phyloP scores from a whole-genome alignment of 2,797 vertebrate genomes.

The Lindbergichthys nudifrons region DNA sequence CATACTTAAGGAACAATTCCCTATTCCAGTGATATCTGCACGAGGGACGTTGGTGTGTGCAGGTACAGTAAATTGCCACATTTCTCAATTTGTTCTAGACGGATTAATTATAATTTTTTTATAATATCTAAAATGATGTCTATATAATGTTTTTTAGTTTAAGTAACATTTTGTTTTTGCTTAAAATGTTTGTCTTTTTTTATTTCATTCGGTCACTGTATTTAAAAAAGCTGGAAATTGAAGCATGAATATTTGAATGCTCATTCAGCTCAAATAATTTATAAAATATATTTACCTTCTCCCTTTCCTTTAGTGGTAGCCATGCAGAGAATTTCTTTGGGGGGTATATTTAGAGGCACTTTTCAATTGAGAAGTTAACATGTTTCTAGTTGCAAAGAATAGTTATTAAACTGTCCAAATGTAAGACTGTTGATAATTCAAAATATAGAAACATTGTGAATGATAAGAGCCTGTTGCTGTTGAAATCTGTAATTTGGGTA shows the following conservation, averaged over 20 bases:
- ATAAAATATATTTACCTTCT: neutral
- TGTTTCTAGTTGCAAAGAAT: neutral
- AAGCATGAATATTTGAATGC: neutral
- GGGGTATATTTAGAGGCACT: neutral
- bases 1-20: slow-evolving; percentile 13
- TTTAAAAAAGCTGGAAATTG: neutral
- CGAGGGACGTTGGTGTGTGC: neutral
- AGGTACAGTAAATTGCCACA: slow-evolving; percentile 45
- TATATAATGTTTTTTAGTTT: neutral
- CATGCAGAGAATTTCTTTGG: neutral
- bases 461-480: too few relatives aligned
- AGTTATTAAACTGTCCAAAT: neutral
- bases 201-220: too few relatives aligned
- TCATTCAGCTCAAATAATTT: too few relatives aligned
- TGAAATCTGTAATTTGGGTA: neutral
- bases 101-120: too few relatives aligned
- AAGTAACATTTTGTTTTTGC: neutral
- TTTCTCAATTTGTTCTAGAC: slow-evolving; percentile 8
- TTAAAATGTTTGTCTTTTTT: neutral
- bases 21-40: neutral
- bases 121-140: too few relatives aligned
- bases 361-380: neutral
- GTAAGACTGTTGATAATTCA: too few relatives aligned
- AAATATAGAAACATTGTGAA: too few relatives aligned
- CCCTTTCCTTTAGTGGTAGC: neutral